Percentiles rank a stretch among this genome's conserved stretches.
Evolutionary conservation across 2,797 vertebrate species (phyloP).

Genomic region (Melopsittacus undulatus): DNA sequence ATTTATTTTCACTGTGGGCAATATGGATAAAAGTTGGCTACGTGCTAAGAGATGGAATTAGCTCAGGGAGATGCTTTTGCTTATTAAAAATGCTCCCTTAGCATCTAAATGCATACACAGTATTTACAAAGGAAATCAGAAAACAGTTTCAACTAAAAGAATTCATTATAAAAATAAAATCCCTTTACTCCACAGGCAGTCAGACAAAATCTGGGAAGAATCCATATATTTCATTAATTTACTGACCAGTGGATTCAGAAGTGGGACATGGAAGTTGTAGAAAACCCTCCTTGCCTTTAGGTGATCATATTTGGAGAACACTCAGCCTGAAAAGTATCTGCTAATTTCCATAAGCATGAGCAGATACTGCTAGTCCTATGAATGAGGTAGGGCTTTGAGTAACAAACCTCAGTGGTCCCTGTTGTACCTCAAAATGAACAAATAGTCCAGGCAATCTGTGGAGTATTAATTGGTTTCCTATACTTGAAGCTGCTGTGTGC

Average conservation of each 20-base stretch:
- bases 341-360: neutral
- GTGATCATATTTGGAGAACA: neutral
- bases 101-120: neutral
- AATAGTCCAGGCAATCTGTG: neutral
- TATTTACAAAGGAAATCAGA: conserved; percentile 6
- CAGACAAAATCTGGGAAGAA: neutral
- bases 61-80: conserved; percentile 30
- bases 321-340: neutral
- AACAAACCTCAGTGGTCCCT: neutral
- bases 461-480: neutral
- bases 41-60: conserved; percentile 34
- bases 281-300: neutral
- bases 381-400: neutral
- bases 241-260: neutral
- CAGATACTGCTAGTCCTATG: rapidly evolving
- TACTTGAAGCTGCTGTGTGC: neutral
- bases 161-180: neutral
- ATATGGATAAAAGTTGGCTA: conserved; percentile 35
- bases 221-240: neutral
- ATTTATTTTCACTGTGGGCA: conserved; percentile 53
- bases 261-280: neutral
- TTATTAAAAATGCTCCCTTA: conserved; percentile 16
- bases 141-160: neutral
- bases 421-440: neutral
- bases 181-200: neutral